Evolutionary conservation across 2,797 vertebrate genomes (phyloP).

Genomic region (Spinus pinus): DNA sequence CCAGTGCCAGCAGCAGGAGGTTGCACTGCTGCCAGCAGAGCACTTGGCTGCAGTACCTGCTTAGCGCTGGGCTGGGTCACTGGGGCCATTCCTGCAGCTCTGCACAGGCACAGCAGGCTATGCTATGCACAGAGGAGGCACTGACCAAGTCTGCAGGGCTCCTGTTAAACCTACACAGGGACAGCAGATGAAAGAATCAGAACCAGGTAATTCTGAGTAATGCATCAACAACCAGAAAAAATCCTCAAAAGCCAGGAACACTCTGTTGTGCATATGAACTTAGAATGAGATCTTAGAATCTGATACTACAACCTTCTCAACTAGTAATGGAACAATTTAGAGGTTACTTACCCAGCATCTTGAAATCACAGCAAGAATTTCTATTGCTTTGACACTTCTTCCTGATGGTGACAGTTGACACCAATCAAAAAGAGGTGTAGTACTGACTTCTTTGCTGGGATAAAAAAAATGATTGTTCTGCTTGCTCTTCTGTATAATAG

Average conservation of each 20-base stretch:
- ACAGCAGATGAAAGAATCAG: neutral
- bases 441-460: neutral
- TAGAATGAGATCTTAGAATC: neutral
- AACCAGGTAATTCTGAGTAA: neutral
- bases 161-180: neutral
- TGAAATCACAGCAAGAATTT: neutral
- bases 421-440: neutral
- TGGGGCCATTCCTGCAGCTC: neutral
- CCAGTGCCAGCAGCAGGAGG: neutral
- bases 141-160: rapidly evolving
- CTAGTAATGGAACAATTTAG: neutral
- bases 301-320: neutral
- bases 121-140: neutral
- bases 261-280: neutral
- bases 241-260: neutral
- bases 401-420: neutral
- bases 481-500: neutral
- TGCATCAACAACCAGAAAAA: neutral
- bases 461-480: neutral
- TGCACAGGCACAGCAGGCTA: neutral
- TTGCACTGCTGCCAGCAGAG: neutral
- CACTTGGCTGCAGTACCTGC: neutral
- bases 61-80: neutral
- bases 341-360: neutral
- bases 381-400: neutral